A percentile compares a stretch with the other conserved stretches of the same genome.
These are phyloP conservation scores for Asarcornis scutulata DNA, from an alignment of 2,113 vertebrate species.

Conservation along the genomic window DNA sequence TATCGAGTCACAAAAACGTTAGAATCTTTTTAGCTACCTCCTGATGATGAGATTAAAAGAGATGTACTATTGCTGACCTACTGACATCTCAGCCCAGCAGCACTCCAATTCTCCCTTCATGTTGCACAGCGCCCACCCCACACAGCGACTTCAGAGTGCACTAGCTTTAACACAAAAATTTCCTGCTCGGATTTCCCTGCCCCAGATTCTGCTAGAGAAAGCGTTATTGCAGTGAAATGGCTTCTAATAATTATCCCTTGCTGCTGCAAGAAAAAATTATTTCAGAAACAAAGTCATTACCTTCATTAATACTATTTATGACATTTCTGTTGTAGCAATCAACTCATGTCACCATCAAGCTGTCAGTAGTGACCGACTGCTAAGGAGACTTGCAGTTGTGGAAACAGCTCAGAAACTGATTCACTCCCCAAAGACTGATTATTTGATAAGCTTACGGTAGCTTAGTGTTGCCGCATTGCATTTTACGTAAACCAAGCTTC, in stretches of 20 bases:
- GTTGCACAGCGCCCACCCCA: neutral
- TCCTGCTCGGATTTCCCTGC: neutral
- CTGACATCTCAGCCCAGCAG: neutral
- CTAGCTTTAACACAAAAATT: neutral
- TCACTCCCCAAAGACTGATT: neutral
- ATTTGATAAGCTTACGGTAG: neutral
- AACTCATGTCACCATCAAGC: neutral
- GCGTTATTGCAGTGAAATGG: neutral
- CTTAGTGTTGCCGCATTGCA: neutral
- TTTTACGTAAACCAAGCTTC: neutral
- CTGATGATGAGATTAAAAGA: conserved; percentile 13
- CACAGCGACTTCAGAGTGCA: accelerated
- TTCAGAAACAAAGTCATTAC: neutral
- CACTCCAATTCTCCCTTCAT: neutral
- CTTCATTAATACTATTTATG: neutral
- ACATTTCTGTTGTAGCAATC: neutral
- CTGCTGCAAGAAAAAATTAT: neutral
- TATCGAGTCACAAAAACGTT: neutral
- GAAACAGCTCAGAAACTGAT: neutral
- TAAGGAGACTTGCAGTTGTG: neutral
- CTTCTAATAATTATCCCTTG: neutral
- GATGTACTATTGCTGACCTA: neutral
- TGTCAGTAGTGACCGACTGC: neutral
- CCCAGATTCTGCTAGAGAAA: neutral
- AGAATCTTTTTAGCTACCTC: neutral